A percentile compares a stretch with the other conserved stretches of the same genome.
These are phyloP conservation scores for Chydorus sphaericus DNA, from an alignment of 2,888 invertebrate genomes.

Conservation along the genomic window DNA sequence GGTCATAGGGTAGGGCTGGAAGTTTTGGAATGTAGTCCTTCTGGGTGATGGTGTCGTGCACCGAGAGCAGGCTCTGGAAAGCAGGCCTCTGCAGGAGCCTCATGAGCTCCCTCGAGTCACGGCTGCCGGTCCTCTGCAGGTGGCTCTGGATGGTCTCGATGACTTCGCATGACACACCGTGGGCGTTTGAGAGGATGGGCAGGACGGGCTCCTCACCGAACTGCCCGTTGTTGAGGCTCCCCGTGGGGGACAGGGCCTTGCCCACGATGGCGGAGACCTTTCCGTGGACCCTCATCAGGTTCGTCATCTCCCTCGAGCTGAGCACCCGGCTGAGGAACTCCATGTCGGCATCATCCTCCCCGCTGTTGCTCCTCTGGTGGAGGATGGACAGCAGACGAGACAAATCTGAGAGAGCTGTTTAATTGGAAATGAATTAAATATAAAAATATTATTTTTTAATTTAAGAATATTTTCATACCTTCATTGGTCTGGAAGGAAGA, in stretches of 20 bases:
- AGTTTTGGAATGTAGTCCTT: constrained; percentile 86
- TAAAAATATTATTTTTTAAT: too few species aligned
- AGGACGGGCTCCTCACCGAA: background rate
- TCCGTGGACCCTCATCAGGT: constrained; percentile 78
- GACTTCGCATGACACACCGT: constrained; percentile 6
- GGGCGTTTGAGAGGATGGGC: constrained; percentile 9
- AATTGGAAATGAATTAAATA: too few species aligned
- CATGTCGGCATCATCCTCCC: constrained; percentile 63
- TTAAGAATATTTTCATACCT: background rate
- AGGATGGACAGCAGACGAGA: constrained; percentile 64
- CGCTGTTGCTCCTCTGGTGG: constrained; percentile 53
- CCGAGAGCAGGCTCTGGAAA: constrained; percentile 66
- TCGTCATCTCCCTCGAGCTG: constrained; percentile 74
- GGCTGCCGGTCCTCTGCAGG: constrained; percentile 7
- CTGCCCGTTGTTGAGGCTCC: constrained; percentile 12
- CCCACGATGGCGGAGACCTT: constrained; percentile 15
- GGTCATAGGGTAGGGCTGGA: constrained; percentile 69
- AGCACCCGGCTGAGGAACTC: constrained; percentile 68
- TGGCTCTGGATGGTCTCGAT: constrained; percentile 8
- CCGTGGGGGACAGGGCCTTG: constrained; percentile 17
- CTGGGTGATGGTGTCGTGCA: constrained; percentile 88
- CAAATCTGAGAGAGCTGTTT: constrained; percentile 56
- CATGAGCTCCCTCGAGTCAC: constrained; percentile 6
- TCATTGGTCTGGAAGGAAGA: constrained; percentile 1
- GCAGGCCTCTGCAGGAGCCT: constrained; percentile 7